Conservation (phyloP, 35 echinoderm and acorn worm genomes). For the Ophioderma brevispina region DNA sequence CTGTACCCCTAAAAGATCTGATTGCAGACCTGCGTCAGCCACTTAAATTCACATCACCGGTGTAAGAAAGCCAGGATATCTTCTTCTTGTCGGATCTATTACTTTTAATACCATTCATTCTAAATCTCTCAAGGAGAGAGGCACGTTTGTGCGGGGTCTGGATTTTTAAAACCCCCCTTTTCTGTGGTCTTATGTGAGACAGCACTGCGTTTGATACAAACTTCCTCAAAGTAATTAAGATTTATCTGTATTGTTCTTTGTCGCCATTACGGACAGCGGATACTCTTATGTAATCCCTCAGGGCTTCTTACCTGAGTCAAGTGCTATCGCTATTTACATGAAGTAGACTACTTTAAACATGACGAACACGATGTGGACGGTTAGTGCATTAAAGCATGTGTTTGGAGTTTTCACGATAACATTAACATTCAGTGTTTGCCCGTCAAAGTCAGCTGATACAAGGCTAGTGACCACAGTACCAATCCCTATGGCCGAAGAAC, state of each 20-base stretch:
- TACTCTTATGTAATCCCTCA: background rate
- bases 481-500: background rate
- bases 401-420: background rate
- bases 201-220: no score
- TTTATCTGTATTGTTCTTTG: background rate
- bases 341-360: background rate
- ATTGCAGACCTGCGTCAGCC: background rate
- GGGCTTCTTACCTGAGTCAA: background rate
- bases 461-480: background rate
- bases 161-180: no score
- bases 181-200: no score
- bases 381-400: background rate
- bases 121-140: background rate
- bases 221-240: no score
- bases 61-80: background rate
- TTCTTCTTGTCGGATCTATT: background rate
- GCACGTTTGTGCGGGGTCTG: background rate
- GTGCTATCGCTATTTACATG: background rate
- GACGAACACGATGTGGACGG: background rate
- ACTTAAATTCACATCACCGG: background rate
- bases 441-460: background rate
- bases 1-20: background rate
- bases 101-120: background rate
- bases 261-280: background rate
- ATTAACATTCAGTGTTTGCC: background rate